phyloP scores from a whole-genome alignment of 2,113 vertebrate species.

The Thamnophis sirtalis region DNA sequence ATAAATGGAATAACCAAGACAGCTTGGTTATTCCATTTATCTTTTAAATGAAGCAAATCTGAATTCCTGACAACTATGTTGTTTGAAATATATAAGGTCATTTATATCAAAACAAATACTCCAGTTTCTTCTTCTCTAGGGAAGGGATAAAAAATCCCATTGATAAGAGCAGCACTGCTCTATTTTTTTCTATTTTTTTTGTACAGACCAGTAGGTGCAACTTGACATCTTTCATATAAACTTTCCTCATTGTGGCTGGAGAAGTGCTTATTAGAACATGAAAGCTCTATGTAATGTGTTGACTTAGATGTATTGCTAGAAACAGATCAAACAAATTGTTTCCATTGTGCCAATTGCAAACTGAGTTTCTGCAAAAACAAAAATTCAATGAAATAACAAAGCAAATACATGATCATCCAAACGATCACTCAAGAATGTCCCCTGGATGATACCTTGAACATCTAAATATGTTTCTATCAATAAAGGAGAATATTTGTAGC shows the following conservation, averaged over 20 bases:
- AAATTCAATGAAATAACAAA: slow-evolving; percentile 49
- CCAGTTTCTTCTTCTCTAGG: slow-evolving; percentile 53
- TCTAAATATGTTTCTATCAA: neutral
- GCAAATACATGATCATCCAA: slow-evolving; percentile 46
- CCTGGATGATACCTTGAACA: neutral
- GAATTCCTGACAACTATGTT: slow-evolving; percentile 48
- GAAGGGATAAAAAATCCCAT: slow-evolving; percentile 48
- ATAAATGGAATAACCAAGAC: slow-evolving; percentile 47
- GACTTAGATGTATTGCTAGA: slow-evolving; percentile 59
- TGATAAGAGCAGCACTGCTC: slow-evolving; percentile 63
- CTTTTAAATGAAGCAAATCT: slow-evolving; percentile 55
- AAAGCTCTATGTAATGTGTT: slow-evolving; percentile 63
- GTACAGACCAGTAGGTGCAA: slow-evolving; percentile 57
- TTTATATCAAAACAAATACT: slow-evolving; percentile 66
- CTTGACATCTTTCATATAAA: slow-evolving; percentile 73
- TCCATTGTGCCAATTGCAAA: slow-evolving; percentile 63
- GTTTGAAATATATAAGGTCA: slow-evolving; percentile 50
- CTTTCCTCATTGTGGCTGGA: slow-evolving; percentile 64
- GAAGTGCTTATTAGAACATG: slow-evolving; percentile 70
- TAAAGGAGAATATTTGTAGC: neutral
- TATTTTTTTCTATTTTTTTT: slow-evolving; percentile 64
- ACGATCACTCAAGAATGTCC: slow-evolving; percentile 22
- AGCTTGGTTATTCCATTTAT: slow-evolving; percentile 65
- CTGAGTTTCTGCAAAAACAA: slow-evolving; percentile 45
- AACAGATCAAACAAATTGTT: slow-evolving; percentile 50